These are phyloP conservation scores for Phengaris alcon DNA, from an alignment of 2,888 invertebrate genomes.

Conservation along the genomic window DNA sequence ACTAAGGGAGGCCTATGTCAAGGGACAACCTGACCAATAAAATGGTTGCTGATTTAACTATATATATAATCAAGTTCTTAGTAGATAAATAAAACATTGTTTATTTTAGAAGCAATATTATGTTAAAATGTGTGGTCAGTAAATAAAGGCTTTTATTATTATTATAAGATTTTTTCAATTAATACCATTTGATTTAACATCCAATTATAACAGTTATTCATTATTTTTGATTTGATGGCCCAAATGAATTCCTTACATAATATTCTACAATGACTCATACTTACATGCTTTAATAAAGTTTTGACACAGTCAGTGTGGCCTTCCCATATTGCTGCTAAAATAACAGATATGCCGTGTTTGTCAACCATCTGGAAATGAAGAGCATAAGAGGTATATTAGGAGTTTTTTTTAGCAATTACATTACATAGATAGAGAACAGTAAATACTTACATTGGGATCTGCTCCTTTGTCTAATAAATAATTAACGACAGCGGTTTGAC, in stretches of 20 bases:
- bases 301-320: conserved; percentile 95
- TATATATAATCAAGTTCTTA: too few relatives aligned
- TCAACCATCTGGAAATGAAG: conserved; percentile 86
- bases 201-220: too few relatives aligned
- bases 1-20: too few relatives aligned
- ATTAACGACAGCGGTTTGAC: conserved; percentile 92
- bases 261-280: conserved; percentile 39
- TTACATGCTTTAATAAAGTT: conserved; percentile 90
- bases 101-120: too few relatives aligned
- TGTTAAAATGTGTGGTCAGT: too few relatives aligned
- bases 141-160: too few relatives aligned
- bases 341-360: conserved; percentile 96
- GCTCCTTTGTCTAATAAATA: conserved; percentile 94
- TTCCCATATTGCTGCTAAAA: conserved; percentile 98
- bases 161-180: too few relatives aligned
- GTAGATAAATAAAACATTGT: too few relatives aligned
- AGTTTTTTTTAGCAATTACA: background rate
- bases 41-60: too few relatives aligned
- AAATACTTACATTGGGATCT: conserved; percentile 88
- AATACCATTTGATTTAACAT: too few relatives aligned
- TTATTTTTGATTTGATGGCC: too few relatives aligned
- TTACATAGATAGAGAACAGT: conserved; percentile 32
- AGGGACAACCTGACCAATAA: too few relatives aligned
- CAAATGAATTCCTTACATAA: background rate
- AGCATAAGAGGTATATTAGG: background rate